A percentile compares a stretch with the other conserved stretches of the same genome.
These are phyloP conservation scores for Distichodus sexfasciatus DNA, from an alignment of 2,797 vertebrate genomes.

Conservation along the genomic window DNA sequence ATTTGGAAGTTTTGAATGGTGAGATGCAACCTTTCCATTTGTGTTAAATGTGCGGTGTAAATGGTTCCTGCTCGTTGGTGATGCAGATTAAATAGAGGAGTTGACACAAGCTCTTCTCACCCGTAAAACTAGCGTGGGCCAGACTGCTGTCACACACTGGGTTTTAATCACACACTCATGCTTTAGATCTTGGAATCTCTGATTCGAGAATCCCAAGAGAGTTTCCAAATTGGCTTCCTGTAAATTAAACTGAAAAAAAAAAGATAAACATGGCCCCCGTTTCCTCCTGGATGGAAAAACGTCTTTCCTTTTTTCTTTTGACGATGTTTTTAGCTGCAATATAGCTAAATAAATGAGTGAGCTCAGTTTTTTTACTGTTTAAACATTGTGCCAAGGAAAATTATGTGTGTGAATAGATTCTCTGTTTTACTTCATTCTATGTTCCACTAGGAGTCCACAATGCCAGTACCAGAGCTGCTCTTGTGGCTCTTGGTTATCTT, in stretches of 20 bases:
- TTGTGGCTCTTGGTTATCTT: conserved; percentile 65
- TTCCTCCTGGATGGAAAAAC: conserved; percentile 42
- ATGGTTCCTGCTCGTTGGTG: background rate
- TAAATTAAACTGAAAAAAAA: background rate
- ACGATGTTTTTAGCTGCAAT: conserved; percentile 39
- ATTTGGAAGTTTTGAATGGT: background rate
- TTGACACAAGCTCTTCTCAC: too few species aligned
- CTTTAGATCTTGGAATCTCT: too few species aligned
- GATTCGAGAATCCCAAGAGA: too few species aligned
- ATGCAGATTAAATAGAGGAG: too few species aligned
- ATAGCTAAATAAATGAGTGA: conserved; percentile 50
- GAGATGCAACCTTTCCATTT: background rate
- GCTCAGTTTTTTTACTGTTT: conserved; percentile 63
- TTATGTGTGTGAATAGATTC: conserved; percentile 69
- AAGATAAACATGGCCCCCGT: conserved; percentile 16
- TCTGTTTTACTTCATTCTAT: conserved; percentile 64
- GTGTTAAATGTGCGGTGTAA: background rate
- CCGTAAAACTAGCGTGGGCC: too few species aligned
- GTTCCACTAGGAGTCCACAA: conserved; percentile 51
- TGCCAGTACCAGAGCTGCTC: conserved; percentile 60
- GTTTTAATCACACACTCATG: too few species aligned
- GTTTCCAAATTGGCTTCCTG: too few species aligned
- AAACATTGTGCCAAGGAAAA: conserved; percentile 62
- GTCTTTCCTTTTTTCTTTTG: conserved; percentile 36
- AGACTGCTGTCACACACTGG: too few species aligned